Evolutionary conservation across 2,797 vertebrate species (phyloP), one percentile per base, ranked within the genome.

Genomic region (Semaprochilodus insignis): DNA sequence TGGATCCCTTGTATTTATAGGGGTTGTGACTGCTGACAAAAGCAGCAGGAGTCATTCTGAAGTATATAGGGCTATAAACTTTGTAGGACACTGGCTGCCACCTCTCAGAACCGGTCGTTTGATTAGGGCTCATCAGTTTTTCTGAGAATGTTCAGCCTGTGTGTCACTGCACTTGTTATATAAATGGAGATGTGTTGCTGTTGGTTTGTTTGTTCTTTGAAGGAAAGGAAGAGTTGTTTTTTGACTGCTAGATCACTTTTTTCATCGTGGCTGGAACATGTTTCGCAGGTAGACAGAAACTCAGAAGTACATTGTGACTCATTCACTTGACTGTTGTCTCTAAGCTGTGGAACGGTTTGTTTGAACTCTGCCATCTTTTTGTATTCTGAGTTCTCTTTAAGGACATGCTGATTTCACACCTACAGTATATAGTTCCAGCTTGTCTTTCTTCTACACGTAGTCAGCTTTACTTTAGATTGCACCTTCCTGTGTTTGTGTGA

Each of bases 291-390:
- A 72, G 66, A 36, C 63, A 66, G 40, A 51, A 71, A 25, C 69
- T 23, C 40, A 6, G 44, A 72, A 27, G 69, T 27, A 73, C 71
- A 73, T 55, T 6, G n/a, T 74, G 72, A 74, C 72, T 80, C 70
- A 80, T 73, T 63, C 55, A 23, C 16, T 21, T 51, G 63, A 69
- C 31, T 55, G n/a, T 31, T 48, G 25, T 48, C 67, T 60, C 59
- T 59, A 80, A 80, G 31, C 54, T 51, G 67, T 52, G 40, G 54
- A 27, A 71, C 55, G 21, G 77, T 72, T 71, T 80, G 78, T 80
- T 74, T 27, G 13, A 74, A 74, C 72, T 57, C 72, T 57, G 51
- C 31, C 52, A 74, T 27, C 52, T 55, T 57, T 52, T 13, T 36
- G 55, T 60, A 10, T 60, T 60, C 40, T 44, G 34, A 48, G 21